These are phyloP conservation scores for Margarornis squamiger DNA, from an alignment of 2,797 vertebrate genomes.

Conservation along the genomic window DNA sequence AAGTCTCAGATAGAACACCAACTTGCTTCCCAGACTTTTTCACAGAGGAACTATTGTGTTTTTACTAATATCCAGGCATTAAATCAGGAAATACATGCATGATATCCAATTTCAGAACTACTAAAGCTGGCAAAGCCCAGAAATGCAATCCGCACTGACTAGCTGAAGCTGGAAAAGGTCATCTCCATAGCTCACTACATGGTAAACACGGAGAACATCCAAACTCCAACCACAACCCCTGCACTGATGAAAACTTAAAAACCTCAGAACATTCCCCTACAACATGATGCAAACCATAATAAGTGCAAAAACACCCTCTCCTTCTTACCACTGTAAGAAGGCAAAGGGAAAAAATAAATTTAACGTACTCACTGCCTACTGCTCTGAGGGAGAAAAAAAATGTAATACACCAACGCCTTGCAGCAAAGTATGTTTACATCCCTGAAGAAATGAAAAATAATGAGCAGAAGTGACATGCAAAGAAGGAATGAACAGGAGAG, in stretches of 20 bases:
- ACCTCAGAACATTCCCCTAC: conserved; percentile 55
- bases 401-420: background rate
- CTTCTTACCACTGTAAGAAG: background rate
- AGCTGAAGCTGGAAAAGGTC: conserved; percentile 53
- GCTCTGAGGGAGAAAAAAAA: background rate
- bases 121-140: conserved; percentile 44
- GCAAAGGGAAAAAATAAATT: background rate
- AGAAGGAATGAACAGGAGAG: background rate
- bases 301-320: background rate
- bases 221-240: conserved; percentile 33
- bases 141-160: conserved; percentile 47
- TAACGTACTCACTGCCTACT: background rate
- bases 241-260: conserved; percentile 46
- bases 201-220: conserved; percentile 54
- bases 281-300: conserved; percentile 6
- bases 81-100: conserved; percentile 7
- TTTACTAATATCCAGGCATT: conserved; percentile 1
- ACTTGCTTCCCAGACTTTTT: background rate
- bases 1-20: background rate
- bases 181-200: conserved; percentile 55
- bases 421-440: background rate
- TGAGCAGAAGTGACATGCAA: background rate
- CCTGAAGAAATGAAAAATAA: background rate
- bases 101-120: conserved; percentile 56
- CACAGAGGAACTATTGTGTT: background rate